phyloP scores from a whole-genome alignment of 2,888 invertebrate genomes.

The Lochmaea capreae region DNA sequence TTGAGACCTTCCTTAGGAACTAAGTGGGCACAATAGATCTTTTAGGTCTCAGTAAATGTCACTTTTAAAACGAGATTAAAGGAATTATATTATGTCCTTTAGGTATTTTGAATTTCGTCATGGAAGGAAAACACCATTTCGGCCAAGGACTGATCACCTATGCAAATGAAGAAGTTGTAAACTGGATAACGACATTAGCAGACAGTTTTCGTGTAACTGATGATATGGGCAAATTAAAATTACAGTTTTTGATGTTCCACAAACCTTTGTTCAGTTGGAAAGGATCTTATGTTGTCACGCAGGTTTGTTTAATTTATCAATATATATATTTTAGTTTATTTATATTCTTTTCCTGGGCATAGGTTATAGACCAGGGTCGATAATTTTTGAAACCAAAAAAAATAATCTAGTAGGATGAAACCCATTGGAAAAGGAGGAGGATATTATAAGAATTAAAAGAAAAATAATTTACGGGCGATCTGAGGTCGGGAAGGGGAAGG shows the following conservation, averaged over 20 bases:
- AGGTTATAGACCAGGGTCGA: too few species aligned
- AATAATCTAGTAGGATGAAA: too few species aligned
- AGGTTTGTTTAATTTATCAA: conserved; percentile 70
- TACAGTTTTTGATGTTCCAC: conserved; percentile 93
- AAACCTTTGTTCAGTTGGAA: conserved; percentile 98
- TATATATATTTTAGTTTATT: not conserved
- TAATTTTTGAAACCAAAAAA: too few species aligned
- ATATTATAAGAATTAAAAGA: too few species aligned
- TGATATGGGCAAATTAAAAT: conserved; percentile 95
- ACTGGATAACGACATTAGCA: conserved; percentile 96
- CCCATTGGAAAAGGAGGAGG: too few species aligned
- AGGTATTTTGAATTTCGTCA: conserved; percentile 86
- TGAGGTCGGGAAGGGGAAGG: too few species aligned
- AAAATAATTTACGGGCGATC: too few species aligned
- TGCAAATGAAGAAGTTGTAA: conserved; percentile 95
- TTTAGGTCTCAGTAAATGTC: too few species aligned
- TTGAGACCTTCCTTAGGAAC: too few species aligned
- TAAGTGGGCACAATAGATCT: too few species aligned
- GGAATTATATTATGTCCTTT: not conserved
- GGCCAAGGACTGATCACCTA: conserved; percentile 95
- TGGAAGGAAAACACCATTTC: conserved; percentile 94
- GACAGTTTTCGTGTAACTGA: conserved; percentile 96
- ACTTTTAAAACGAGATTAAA: too few species aligned
- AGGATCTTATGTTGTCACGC: conserved; percentile 96
- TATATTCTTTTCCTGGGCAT: too few species aligned